Percentiles rank a stretch among this genome's conserved stretches.
Evolutionary conservation across 2,888 invertebrate species (phyloP).

Genomic region (Philaethria dido): DNA sequence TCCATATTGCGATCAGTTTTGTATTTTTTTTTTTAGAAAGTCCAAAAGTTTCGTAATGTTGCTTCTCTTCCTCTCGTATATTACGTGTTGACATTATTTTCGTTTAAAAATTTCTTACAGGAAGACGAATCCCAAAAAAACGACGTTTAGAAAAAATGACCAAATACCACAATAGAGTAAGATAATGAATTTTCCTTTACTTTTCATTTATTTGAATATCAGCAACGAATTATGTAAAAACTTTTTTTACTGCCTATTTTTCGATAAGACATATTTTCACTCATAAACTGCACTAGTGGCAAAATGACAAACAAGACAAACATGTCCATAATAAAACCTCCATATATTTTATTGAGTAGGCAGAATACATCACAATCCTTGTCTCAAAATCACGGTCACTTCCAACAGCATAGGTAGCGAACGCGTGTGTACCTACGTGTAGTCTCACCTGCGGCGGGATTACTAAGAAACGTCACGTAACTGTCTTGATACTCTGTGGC

Average conservation of each 20-base stretch:
- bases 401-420: constrained; percentile 38
- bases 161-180: constrained; percentile 13
- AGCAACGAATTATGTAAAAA: neutral
- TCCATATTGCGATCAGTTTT: too few species aligned
- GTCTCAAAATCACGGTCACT: neutral
- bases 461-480: constrained; percentile 87
- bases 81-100: neutral
- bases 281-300: neutral
- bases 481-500: constrained; percentile 86
- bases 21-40: too few species aligned
- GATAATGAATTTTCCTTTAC: neutral
- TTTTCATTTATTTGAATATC: neutral
- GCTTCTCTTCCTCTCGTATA: neutral
- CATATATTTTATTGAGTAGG: neutral
- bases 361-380: neutral
- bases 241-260: too few species aligned
- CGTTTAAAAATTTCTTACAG: neutral
- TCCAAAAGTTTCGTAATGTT: too few species aligned
- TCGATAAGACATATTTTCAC: neutral
- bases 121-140: neutral
- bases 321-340: neutral
- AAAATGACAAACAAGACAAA: neutral
- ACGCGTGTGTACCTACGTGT: constrained; percentile 32
- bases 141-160: neutral
- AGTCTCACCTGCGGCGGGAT: constrained; percentile 72